Evolutionary conservation across 2,797 vertebrate genomes (phyloP).

Genomic region (Menidia menidia): DNA sequence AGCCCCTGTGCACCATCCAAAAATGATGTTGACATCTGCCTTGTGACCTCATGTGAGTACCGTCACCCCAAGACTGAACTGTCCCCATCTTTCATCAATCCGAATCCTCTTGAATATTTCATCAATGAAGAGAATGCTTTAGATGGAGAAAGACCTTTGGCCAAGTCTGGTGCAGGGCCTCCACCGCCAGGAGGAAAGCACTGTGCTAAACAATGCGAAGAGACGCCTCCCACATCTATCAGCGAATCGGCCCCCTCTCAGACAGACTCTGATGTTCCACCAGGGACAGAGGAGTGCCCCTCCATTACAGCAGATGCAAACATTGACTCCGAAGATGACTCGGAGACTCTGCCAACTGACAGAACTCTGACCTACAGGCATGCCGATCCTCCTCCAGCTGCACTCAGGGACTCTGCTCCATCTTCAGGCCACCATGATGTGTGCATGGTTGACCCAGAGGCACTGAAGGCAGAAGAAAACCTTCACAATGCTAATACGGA

Average conservation of each 20-base stretch:
- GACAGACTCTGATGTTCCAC: slow-evolving; percentile 96
- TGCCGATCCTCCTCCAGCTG: slow-evolving; percentile 89
- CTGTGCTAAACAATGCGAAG: slow-evolving; percentile 90
- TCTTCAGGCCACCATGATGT: slow-evolving; percentile 91
- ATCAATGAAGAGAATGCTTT: slow-evolving; percentile 86
- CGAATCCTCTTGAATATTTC: slow-evolving; percentile 95
- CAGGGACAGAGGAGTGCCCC: slow-evolving; percentile 96
- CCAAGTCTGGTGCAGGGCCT: slow-evolving; percentile 86
- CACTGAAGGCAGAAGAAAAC: slow-evolving; percentile 89
- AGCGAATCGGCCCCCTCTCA: slow-evolving; percentile 96
- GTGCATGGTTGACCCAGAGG: slow-evolving; percentile 97
- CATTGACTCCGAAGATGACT: slow-evolving; percentile 98
- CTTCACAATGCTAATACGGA: slow-evolving; percentile 91
- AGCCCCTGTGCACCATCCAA: slow-evolving; percentile 81
- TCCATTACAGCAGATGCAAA: slow-evolving; percentile 98
- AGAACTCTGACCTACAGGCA: slow-evolving; percentile 94
- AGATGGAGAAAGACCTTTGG: slow-evolving; percentile 87
- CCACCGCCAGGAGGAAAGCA: slow-evolving; percentile 91
- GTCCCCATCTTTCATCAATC: slow-evolving; percentile 98
- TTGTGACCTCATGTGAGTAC: slow-evolving; percentile 94
- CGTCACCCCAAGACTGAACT: slow-evolving; percentile 96
- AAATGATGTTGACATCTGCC: slow-evolving; percentile 93
- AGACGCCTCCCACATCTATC: slow-evolving; percentile 96
- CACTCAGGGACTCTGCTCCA: slow-evolving; percentile 90
- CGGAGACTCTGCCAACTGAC: slow-evolving; percentile 96